These are phyloP conservation scores for Enteromius fasciolatus DNA, from an alignment of 2,797 vertebrate species.

Conservation along the genomic window DNA sequence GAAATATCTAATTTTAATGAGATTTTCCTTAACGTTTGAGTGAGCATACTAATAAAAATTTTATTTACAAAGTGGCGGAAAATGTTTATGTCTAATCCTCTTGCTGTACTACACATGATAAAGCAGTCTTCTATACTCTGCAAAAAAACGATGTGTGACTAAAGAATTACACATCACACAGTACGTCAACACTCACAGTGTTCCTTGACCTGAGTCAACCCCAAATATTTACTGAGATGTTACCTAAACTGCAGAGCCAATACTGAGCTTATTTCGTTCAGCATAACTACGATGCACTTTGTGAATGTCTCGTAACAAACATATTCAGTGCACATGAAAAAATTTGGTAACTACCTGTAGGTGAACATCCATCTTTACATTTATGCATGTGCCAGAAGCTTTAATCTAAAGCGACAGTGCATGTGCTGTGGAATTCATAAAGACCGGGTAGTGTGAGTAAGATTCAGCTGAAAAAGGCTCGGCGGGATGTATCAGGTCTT, in stretches of 20 bases:
- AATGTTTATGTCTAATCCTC: neutral
- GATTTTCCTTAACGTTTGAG: neutral
- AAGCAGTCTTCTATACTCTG: neutral
- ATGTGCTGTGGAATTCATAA: neutral
- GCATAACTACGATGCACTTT: neutral
- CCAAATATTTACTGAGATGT: neutral
- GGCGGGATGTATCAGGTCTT: conserved; percentile 63
- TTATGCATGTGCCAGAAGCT: neutral
- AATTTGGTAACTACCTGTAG: neutral
- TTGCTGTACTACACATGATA: neutral
- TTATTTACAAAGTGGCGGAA: neutral
- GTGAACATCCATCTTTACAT: neutral
- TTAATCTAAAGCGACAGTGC: neutral
- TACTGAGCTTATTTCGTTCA: neutral
- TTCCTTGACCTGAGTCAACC: neutral
- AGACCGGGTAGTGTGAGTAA: conserved; percentile 4
- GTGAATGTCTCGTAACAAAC: neutral
- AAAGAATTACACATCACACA: neutral
- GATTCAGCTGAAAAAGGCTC: conserved; percentile 33
- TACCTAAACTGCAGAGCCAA: neutral
- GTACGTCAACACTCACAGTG: neutral
- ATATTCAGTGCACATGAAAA: neutral
- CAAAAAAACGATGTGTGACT: neutral
- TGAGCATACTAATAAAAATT: neutral
- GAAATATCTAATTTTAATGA: conserved; percentile 2